Evolutionary conservation across 2,888 invertebrate species (phyloP), one percentile per base, ranked within the genome.

Genomic region (Leptopilina syphax): DNA sequence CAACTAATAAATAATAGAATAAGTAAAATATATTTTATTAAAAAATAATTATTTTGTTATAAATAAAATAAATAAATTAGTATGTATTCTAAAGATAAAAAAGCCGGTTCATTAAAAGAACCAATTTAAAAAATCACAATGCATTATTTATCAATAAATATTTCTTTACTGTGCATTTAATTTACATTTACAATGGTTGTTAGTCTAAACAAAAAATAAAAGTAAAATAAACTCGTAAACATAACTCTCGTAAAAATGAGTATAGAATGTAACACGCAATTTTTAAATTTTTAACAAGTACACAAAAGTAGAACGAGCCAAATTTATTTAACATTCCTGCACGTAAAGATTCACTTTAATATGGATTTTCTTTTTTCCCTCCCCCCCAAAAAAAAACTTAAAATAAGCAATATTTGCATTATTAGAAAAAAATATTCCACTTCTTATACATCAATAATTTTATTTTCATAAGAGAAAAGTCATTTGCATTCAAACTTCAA

Each of bases 141-240:
- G 3, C 34, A 34, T 34, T 34, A 34, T 34, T 34, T 44, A 44
- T 44, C 8, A 8, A 44, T 44, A 44, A 44, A 44, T 44, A 44
- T 8, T 44, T 8, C 8, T 6, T 44, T 44, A 44, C 8, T 13
- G 18, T 12, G n/a, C 34, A 34, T 50, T 70, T 54, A 70, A 70
- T 70, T 70, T 34, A 27, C 68, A 70, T 50, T 70, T 70, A 12
- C 54, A 70, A 24, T 50, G 50, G 50, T 18, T 70, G 50, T 70
- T 70, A 24, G 70, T 34, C 27, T 8, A 7, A 70, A 70, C 70
- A 50, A 13, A 50, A 70, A 50, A 50, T 50, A 54, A 70, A 70
- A 50, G 50, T 54, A 24, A 47, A 70, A 70, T 27, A 24, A 70
- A 54, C 24, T 54, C 70, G 70, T 70, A 54, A 54, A 70, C 3